phyloP scores from a whole-genome alignment of 2,113 vertebrate genomes.

The Callopanchax toddi region DNA sequence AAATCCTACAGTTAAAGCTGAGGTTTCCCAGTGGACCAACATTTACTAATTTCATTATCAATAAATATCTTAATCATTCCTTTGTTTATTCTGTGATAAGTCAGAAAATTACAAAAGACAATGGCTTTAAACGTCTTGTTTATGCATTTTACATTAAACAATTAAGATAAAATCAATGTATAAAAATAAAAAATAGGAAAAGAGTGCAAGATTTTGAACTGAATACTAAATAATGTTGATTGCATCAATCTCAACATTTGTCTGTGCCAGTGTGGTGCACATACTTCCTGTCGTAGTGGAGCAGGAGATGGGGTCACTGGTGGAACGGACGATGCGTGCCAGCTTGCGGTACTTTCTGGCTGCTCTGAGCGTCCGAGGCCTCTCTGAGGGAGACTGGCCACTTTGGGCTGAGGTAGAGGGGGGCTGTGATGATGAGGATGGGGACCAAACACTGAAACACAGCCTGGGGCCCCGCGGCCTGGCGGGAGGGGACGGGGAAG shows the following conservation, averaged over 20 bases:
- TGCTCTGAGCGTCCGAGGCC: conserved; percentile 61
- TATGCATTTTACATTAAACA: not conserved
- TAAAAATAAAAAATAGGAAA: not conserved
- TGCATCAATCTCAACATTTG: too few species aligned
- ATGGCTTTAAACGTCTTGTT: not conserved
- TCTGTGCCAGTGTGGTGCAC: conserved; percentile 14
- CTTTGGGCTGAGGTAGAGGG: conserved; percentile 69
- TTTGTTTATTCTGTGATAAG: not conserved
- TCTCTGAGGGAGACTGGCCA: conserved; percentile 50
- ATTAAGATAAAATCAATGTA: not conserved
- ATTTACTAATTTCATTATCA: not conserved
- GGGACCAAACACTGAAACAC: conserved; percentile 84
- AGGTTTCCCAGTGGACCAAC: not conserved
- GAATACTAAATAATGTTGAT: too few species aligned
- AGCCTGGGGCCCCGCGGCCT: conserved; percentile 79
- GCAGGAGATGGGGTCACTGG: conserved; percentile 91
- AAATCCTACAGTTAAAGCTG: conserved; percentile 7
- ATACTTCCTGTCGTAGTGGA: conserved; percentile 82
- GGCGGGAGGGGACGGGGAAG: conserved; percentile 66
- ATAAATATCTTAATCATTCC: not conserved
- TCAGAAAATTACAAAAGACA: not conserved
- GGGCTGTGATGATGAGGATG: conserved; percentile 68
- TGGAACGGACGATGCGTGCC: conserved; percentile 86
- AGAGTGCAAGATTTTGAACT: not conserved
- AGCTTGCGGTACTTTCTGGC: conserved; percentile 66